Percentiles rank a stretch among this genome's conserved stretches.
phyloP scores from a whole-genome alignment of 1,140 invertebrate genomes.

The Aphaenogaster floridana region DNA sequence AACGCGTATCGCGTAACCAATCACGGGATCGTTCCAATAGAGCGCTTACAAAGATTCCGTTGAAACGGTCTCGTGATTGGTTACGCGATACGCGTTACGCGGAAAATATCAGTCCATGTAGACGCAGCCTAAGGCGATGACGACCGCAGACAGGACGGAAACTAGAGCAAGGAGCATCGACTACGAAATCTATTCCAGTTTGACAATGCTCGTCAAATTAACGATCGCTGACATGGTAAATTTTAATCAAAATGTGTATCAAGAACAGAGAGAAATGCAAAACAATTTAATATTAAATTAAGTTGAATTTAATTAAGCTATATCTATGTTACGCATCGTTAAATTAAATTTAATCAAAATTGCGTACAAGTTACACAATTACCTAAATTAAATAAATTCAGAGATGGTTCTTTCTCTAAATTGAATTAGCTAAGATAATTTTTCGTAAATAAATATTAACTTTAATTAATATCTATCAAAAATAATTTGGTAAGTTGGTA shows the following conservation, averaged over 20 bases:
- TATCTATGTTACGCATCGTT: background rate
- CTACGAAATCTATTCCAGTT: background rate
- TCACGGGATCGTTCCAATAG: too few species aligned
- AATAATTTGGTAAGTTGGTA: background rate
- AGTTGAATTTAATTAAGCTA: slow-evolving; percentile 38
- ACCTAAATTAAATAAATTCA: slow-evolving; percentile 14
- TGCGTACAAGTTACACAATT: slow-evolving; percentile 13
- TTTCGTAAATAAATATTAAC: slow-evolving; percentile 22
- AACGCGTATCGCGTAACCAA: too few species aligned
- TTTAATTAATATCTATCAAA: slow-evolving; percentile 39
- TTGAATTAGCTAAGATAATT: background rate
- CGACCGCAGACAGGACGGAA: background rate
- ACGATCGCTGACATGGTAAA: background rate
- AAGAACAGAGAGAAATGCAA: slow-evolving; percentile 9
- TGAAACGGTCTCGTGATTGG: too few species aligned
- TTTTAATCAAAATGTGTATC: slow-evolving; percentile 11
- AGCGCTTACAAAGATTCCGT: too few species aligned
- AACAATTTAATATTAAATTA: background rate
- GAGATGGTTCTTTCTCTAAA: background rate
- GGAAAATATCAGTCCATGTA: too few species aligned
- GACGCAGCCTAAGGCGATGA: too few species aligned
- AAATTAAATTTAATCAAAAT: slow-evolving; percentile 34
- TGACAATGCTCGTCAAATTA: background rate
- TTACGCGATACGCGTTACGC: too few species aligned
- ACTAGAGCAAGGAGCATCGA: background rate